A percentile compares a stretch with the other conserved stretches of the same genome.
Evolutionary conservation across 2,888 invertebrate genomes (phyloP).

Genomic region (Chesias legatella): DNA sequence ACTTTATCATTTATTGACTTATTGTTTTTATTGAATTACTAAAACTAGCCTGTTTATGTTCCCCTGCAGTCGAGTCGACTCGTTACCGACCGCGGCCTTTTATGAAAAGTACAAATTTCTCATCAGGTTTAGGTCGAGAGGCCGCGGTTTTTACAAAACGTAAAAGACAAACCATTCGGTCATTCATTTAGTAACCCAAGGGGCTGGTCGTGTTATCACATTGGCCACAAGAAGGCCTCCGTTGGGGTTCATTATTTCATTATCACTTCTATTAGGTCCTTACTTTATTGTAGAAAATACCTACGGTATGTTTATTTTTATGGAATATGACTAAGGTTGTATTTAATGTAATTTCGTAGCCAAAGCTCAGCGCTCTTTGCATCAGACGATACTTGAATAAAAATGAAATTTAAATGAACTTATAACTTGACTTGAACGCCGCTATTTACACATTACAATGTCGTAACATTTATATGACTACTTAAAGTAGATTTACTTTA

Average conservation of each 20-base stretch:
- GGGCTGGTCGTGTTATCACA: no score
- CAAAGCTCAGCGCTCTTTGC: constrained; percentile 50
- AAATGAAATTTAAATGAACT: constrained; percentile 71
- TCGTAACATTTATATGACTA: constrained; percentile 46
- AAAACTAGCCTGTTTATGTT: constrained; percentile 45
- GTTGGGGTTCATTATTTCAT: constrained; percentile 22
- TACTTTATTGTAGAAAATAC: constrained; percentile 40
- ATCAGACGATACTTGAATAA: constrained; percentile 49
- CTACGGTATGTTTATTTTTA: constrained; percentile 46
- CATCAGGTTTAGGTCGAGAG: constrained; percentile 66
- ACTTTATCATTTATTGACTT: constrained; percentile 63
- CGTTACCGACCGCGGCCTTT: constrained; percentile 46
- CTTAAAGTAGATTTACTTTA: constrained; percentile 45
- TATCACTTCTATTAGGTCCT: constrained; percentile 30
- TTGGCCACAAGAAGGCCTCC: no score
- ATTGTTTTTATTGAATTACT: constrained; percentile 59
- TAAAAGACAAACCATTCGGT: constrained; percentile 54
- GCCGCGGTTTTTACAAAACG: constrained; percentile 43
- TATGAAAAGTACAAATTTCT: constrained; percentile 74
- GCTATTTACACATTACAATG: constrained; percentile 43
- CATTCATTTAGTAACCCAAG: constrained; percentile 35
- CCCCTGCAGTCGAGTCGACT: constrained; percentile 25
- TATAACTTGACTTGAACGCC: constrained; percentile 46
- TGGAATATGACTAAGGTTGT: constrained; percentile 47
- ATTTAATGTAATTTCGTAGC: constrained; percentile 31